Evolutionary conservation across 2,797 vertebrate genomes (phyloP), one percentile per base, ranked within the genome.

Genomic region (Diplodus sargus): DNA sequence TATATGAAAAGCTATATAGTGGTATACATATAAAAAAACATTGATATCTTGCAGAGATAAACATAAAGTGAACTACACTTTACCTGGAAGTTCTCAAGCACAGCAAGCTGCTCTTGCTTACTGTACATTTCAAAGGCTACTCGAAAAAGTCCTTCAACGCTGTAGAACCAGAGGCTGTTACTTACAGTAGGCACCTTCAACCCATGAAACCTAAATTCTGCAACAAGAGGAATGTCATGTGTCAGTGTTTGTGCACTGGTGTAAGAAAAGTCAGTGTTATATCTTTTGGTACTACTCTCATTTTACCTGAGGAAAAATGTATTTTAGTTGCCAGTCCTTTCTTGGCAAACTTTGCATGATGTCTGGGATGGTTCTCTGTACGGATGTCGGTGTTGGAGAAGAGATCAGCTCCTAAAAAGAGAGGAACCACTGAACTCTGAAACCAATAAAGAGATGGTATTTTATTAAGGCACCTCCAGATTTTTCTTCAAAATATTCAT

Each of bases 81-180:
- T 78, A 96, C 96, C 94, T 96, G 96, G 70, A 96, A 94, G 45
- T 93, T 93, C 61, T 96, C 95, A 23, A 97, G 79, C n/a, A 96
- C 89, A 34, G 90, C 84, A 14, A 97, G 92, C 85, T 97, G 96
- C 42, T 96, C 95, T 53, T 92, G 91, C 82, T 93, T 95, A 70
- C 43, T 93, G 87, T 95, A 96, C 77, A 96, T 85, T 72, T 97
- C 96, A 91, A 96, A 97, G 15, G 95, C 95, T 4, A 96, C 92
- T 87, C 95, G 92, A 79, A 97, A 96, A 74, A 97, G 88, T 68
- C 96, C 96, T 71, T 96, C 95, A 67, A 97, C 75, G 28, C 94
- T 96, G 88, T 97, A 97, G 89, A 97, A 97, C 96, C 96, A 96
- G 69, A 96, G 85, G 78, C 93, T 93, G 90, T 95, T 96, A 57